A percentile compares a stretch with the other conserved stretches of the same genome.
phyloP scores from a whole-genome alignment of 2,888 invertebrate species.

The Piscicola geometra region DNA sequence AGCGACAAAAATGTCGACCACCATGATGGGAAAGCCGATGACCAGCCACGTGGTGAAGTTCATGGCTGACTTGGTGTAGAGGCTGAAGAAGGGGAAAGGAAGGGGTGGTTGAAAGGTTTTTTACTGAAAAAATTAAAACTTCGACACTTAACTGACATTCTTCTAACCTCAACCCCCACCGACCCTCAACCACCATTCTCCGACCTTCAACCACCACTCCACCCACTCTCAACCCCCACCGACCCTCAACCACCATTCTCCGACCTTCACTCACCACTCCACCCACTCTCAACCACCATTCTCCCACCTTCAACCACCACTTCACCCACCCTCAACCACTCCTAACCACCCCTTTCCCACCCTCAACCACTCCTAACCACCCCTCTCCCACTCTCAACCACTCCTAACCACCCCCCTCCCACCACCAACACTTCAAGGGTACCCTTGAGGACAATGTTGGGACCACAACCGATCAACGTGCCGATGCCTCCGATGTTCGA shows the following conservation, averaged over 20 bases:
- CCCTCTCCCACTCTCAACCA: neutral
- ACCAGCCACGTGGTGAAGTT: constrained; percentile 38
- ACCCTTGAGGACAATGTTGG: constrained; percentile 55
- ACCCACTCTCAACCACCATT: neutral
- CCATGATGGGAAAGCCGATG: constrained; percentile 35
- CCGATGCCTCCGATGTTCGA: constrained; percentile 56
- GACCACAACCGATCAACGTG: constrained; percentile 56
- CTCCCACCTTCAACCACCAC: neutral
- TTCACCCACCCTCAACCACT: neutral
- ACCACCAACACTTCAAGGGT: constrained; percentile 47
- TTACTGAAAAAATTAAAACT: no score
- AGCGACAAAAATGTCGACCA: constrained; percentile 30
- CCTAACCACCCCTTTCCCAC: neutral
- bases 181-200: no score
- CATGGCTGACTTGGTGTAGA: neutral
- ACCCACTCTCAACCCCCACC: no score
- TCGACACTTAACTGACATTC: no score
- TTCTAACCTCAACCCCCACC: no score
- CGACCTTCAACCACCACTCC: no score
- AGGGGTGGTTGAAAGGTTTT: no score
- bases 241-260: neutral
- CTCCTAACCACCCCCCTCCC: neutral
- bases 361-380: neutral
- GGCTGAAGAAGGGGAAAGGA: neutral
- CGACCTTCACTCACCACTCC: neutral